Conservation (phyloP, 2,113 vertebrate genomes). For the Okapia johnstoni region DNA sequence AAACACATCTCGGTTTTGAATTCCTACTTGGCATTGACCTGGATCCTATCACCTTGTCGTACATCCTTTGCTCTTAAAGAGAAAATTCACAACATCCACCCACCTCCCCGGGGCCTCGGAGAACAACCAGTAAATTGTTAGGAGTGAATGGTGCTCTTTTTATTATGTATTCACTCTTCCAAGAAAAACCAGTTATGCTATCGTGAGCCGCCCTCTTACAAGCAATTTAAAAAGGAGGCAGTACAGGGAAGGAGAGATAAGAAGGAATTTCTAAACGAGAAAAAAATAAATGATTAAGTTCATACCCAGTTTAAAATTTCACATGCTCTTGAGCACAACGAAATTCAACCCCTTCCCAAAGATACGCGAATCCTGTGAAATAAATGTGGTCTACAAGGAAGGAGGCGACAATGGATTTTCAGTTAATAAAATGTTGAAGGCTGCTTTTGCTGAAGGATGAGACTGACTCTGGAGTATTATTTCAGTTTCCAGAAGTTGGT, state of each 20-base stretch:
- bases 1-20: not conserved
- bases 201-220: not conserved
- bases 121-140: constrained; percentile 61
- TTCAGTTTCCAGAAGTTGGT: not conserved
- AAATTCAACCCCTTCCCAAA: constrained; percentile 33
- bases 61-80: not conserved
- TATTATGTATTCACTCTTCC: constrained; percentile 21
- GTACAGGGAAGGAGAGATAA: constrained; percentile 31
- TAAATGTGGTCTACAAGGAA: not conserved
- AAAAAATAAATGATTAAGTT: constrained; percentile 14
- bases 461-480: not conserved
- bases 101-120: not conserved
- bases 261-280: constrained; percentile 36
- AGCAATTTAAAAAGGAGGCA: constrained; percentile 1
- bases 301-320: constrained; percentile 50
- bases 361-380: constrained; percentile 10
- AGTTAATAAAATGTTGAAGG: not conserved
- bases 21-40: constrained; percentile 47
- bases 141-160: constrained; percentile 44
- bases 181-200: constrained; percentile 60
- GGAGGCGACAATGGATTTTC: not conserved
- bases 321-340: not conserved
- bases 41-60: constrained; percentile 16
- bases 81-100: not conserved
- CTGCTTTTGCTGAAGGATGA: not conserved